Conservation (phyloP, 2,113 vertebrate species). For the Platichthys stellatus region DNA sequence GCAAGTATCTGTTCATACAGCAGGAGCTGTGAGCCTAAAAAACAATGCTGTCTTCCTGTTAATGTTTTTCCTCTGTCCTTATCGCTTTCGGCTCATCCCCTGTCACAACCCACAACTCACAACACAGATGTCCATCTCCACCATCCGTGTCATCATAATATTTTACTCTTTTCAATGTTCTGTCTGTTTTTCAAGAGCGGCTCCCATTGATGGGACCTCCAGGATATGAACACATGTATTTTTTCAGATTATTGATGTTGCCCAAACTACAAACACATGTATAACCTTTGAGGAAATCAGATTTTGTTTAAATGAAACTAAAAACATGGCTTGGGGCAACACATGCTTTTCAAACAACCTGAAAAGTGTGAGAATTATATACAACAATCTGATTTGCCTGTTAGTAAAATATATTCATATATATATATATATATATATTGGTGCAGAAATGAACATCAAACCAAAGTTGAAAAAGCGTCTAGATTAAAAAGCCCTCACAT, state of each 20-base stretch:
- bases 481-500: constrained; percentile 8
- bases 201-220: constrained; percentile 8
- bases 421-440: neutral
- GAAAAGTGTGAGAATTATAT: neutral
- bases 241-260: constrained; percentile 11
- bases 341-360: neutral
- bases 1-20: constrained; percentile 72
- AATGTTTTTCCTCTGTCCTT: constrained; percentile 66
- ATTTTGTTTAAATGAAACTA: neutral
- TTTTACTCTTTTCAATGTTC: neutral
- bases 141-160: constrained; percentile 38
- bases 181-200: constrained; percentile 29
- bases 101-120: constrained; percentile 46
- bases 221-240: constrained; percentile 18
- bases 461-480: neutral
- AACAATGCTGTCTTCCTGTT: constrained; percentile 74
- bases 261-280: neutral
- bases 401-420: neutral
- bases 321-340: neutral
- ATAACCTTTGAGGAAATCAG: neutral
- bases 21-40: constrained; percentile 46
- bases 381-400: neutral
- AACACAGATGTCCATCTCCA: constrained; percentile 33
- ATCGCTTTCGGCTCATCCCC: constrained; percentile 54
- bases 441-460: constrained; percentile 3